Percentiles rank a stretch among this genome's conserved stretches.
Conservation (phyloP, 2,113 vertebrate genomes). For the Nymphicus hollandicus region DNA sequence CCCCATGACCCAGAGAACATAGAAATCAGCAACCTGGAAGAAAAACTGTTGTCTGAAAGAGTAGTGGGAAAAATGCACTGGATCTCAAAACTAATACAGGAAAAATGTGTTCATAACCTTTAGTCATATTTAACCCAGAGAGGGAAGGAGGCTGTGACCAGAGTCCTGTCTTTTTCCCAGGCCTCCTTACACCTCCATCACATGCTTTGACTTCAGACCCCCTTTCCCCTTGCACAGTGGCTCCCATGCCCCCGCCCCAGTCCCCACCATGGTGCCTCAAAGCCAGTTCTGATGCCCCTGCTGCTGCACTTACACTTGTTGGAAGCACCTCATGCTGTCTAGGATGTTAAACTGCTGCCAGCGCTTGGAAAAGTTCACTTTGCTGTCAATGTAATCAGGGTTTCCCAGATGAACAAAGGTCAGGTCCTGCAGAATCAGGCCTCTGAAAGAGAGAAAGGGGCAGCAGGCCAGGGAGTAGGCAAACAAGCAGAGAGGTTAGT, state of each 20-base stretch:
- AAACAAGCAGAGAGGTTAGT: constrained; percentile 31
- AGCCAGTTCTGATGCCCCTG: background rate
- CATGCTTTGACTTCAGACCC: background rate
- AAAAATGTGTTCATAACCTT: background rate
- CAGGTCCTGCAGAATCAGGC: constrained; percentile 95
- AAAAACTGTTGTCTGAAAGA: background rate
- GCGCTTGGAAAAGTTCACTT: constrained; percentile 98
- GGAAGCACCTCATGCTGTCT: constrained; percentile 98
- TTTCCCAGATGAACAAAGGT: constrained; percentile 98
- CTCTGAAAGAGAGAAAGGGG: constrained; percentile 71
- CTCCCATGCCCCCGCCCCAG: accelerated
- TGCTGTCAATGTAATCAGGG: constrained; percentile 93
- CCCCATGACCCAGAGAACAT: background rate
- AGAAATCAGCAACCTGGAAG: background rate
- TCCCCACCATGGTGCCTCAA: accelerated
- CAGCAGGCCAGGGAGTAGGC: background rate
- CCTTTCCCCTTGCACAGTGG: background rate
- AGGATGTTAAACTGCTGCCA: constrained; percentile 99
- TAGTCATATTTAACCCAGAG: background rate
- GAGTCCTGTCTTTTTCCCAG: background rate
- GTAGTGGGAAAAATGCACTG: background rate
- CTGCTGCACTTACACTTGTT: constrained; percentile 88
- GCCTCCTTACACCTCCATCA: background rate
- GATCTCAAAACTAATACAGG: background rate
- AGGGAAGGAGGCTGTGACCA: background rate